Conservation (phyloP, 2,797 vertebrate genomes). For the Phataginus tricuspis region DNA sequence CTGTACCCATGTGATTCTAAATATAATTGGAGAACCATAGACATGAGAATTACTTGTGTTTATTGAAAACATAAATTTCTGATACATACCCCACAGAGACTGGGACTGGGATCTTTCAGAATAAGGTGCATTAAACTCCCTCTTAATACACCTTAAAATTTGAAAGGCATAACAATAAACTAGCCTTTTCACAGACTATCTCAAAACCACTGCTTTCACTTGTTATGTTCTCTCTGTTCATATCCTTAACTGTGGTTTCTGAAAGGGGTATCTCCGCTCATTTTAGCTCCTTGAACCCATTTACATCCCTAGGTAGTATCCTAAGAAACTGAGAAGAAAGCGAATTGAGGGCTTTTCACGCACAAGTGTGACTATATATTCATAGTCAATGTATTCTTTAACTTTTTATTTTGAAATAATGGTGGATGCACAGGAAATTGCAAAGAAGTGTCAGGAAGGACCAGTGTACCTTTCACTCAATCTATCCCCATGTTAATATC, state of each 20-base stretch:
- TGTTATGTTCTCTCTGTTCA: background rate
- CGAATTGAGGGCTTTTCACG: background rate
- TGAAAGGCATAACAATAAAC: conserved; percentile 1
- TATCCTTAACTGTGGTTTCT: background rate
- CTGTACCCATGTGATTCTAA: background rate
- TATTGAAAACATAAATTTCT: conserved; percentile 43
- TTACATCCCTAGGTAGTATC: background rate
- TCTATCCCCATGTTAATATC: background rate
- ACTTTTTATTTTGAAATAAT: background rate
- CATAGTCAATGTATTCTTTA: background rate
- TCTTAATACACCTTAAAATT: conserved; percentile 14
- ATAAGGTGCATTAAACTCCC: background rate
- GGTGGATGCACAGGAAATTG: background rate
- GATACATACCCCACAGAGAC: background rate
- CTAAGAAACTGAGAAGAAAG: conserved; percentile 16
- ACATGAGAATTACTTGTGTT: background rate
- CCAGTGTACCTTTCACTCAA: background rate
- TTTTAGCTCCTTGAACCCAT: background rate
- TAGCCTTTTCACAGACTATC: background rate
- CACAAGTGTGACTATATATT: background rate
- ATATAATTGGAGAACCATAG: background rate
- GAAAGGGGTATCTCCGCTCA: background rate
- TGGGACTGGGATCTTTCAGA: conserved; percentile 26
- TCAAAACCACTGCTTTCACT: background rate
- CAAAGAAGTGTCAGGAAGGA: background rate